These are phyloP conservation scores for Tipula unca DNA, from an alignment of 2,888 invertebrate species.

Conservation along the genomic window DNA sequence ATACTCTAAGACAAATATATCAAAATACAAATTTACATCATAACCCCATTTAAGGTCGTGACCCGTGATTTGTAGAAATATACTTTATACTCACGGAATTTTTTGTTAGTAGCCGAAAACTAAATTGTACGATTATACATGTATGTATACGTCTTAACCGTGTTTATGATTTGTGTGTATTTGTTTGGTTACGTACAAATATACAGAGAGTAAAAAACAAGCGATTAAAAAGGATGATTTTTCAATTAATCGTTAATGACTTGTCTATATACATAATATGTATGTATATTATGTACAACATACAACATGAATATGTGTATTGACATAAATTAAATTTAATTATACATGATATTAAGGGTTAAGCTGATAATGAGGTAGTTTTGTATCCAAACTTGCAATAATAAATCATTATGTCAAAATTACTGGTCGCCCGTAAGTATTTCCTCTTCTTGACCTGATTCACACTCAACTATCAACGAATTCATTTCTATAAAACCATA, in stretches of 20 bases:
- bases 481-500: neutral
- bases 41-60: neutral
- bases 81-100: neutral
- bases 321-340: neutral
- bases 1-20: neutral
- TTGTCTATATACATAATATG: neutral
- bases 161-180: neutral
- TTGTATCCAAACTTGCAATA: neutral
- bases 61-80: neutral
- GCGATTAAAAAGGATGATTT: slow-evolving; percentile 8
- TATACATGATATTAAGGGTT: neutral
- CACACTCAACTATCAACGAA: neutral
- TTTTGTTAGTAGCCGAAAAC: neutral
- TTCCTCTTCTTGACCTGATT: neutral
- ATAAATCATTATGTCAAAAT: neutral
- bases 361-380: neutral
- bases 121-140: too few species aligned
- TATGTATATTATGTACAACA: neutral
- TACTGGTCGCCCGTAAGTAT: neutral
- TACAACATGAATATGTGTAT: neutral
- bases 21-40: neutral
- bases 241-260: slow-evolving; percentile 14
- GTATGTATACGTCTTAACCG: neutral
- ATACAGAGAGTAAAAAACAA: neutral
- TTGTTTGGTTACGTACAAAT: neutral